A percentile compares a stretch with the other conserved stretches of the same genome.
Evolutionary conservation across 1,140 invertebrate species (phyloP).

Genomic region (Drosophila hydei): DNA sequence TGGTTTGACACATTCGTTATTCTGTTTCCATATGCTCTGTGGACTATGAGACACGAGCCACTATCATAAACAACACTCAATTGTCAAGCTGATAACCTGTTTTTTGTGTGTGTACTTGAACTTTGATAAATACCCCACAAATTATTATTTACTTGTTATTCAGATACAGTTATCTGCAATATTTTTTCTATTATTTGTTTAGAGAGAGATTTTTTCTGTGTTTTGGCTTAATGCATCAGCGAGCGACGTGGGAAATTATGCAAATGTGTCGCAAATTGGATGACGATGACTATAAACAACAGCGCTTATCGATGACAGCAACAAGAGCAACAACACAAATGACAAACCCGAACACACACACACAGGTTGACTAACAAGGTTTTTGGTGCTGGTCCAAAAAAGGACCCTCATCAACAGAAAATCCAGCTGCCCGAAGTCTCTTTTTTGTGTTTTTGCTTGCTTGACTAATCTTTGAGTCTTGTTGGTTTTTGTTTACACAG

Average conservation of each 20-base stretch:
- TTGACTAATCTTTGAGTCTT: constrained; percentile 54
- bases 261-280: constrained; percentile 72
- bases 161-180: constrained; percentile 42
- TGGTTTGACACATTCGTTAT: neutral
- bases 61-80: neutral
- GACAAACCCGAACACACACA: constrained; percentile 16
- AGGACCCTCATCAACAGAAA: constrained; percentile 47
- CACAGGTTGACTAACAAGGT: constrained; percentile 8
- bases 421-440: constrained; percentile 46
- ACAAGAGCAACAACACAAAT: constrained; percentile 27
- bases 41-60: neutral
- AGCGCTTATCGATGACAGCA: constrained; percentile 51
- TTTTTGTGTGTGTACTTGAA: constrained; percentile 1
- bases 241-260: constrained; percentile 75
- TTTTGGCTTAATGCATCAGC: constrained; percentile 30
- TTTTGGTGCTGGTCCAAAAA: constrained; percentile 4
- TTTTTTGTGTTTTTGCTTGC: constrained; percentile 7
- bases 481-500: constrained; percentile 68
- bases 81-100: constrained; percentile 6
- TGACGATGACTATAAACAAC: constrained; percentile 65
- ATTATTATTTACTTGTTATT: constrained; percentile 1
- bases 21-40: neutral
- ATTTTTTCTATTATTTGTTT: constrained; percentile 34
- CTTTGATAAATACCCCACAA: constrained; percentile 4
- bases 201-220: constrained; percentile 28